Base-by-base conservation (phyloP, 2,113 vertebrate species). In the Lonchura striata region DNA sequence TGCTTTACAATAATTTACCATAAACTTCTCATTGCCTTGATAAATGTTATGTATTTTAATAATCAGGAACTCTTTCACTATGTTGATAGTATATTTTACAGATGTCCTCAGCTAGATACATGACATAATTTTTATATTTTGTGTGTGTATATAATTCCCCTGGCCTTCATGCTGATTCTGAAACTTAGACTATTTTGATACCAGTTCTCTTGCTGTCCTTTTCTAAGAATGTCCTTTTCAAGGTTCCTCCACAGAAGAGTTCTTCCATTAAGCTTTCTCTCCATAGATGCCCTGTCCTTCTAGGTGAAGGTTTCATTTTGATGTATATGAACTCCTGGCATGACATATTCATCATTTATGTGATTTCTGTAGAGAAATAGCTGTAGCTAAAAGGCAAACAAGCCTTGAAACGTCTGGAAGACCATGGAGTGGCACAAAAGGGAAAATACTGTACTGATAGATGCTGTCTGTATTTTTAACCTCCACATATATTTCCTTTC, bases 151-250 rank as follows among this genome's bases (percentile, higher is more conserved):
- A 3, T 27, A 13, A n/a, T 37, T 44, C 5, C 27, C 5, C 30
- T 2, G 1, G 13, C 11, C 12, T 23, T 8, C 10, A n/a, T 0
- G 0, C 18, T 35, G 25, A 21, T 71, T 80, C 19, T 63, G 61
- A 37, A 89, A 53, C 30, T 85, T 74, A 14, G 22, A 60, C 60
- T 72, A 79, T 59, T 33, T 75, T 76, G n/a, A 17, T 50, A 22
- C 3, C 9, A 15, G 1, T 77, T 81, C 50, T 49, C 10, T 57
- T 60, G 23, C 31, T 49, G 42, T 72, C 14, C 39, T 79, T 79
- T 85, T 68, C 33, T 66, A 47, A 69, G 35, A 8, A 4, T 60
- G 35, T 78, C 25, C 31, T 82, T 91, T 82, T 50, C n/a, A 49
- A 28, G 22, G 12, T 61, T 49, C 11, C 8, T 56, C 72, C 4